A percentile compares a stretch with the other conserved stretches of the same genome.
Conservation (phyloP, 2,113 vertebrate species). For the Bos indicus region DNA sequence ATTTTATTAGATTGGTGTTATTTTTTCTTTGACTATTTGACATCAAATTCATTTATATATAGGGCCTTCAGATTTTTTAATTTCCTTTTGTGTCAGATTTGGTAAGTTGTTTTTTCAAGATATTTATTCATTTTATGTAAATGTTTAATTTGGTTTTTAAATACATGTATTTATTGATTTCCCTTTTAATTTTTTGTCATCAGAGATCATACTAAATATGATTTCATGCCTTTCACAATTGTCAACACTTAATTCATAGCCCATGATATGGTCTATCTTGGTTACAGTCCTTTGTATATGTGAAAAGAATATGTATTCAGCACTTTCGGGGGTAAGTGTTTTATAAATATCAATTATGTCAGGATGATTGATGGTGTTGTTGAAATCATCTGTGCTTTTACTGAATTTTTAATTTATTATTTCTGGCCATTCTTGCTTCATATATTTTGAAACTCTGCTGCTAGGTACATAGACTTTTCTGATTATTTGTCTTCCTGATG, state of each 20-base stretch:
- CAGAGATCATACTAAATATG: background rate
- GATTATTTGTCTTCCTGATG: background rate
- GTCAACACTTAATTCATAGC: background rate
- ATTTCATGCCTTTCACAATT: background rate
- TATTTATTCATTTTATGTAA: background rate
- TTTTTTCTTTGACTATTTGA: background rate
- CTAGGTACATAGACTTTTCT: background rate
- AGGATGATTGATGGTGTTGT: background rate
- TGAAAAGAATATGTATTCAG: background rate
- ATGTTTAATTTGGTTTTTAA: background rate
- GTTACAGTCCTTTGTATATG: background rate
- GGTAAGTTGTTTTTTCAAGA: background rate
- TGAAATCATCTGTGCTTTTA: background rate
- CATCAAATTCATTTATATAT: background rate
- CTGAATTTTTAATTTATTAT: background rate
- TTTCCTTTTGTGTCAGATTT: background rate
- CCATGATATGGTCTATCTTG: background rate
- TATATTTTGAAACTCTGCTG: background rate
- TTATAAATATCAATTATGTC: background rate
- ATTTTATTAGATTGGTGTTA: background rate
- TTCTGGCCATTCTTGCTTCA: background rate
- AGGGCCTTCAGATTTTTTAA: background rate
- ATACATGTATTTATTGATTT: background rate
- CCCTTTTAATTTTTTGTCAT: background rate
- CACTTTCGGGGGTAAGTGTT: background rate